Conservation (phyloP, 2,113 vertebrate species). For the Pterocles orientalis region DNA sequence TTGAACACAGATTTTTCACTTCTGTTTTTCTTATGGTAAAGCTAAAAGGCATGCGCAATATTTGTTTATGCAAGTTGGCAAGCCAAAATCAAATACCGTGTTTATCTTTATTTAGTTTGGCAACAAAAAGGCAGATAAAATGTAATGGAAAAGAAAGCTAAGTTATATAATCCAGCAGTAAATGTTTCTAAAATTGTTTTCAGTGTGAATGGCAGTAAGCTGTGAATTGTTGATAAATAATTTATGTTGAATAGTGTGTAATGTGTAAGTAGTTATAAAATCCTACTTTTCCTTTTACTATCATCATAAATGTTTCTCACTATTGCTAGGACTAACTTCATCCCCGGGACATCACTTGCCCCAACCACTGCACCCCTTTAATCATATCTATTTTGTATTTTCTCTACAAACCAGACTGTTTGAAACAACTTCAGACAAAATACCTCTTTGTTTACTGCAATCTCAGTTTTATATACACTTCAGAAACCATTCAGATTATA, state of each 20-base stretch:
- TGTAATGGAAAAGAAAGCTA: constrained; percentile 38
- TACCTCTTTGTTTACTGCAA: neutral
- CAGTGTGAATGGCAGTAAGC: neutral
- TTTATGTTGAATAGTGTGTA: neutral
- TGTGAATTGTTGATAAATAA: constrained; percentile 5
- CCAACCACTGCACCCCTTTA: neutral
- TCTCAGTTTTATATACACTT: neutral
- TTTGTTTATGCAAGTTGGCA: constrained; percentile 11
- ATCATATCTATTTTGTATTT: neutral
- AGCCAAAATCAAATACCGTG: neutral
- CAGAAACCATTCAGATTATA: constrained; percentile 16
- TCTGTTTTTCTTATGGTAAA: neutral
- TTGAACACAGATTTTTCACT: neutral
- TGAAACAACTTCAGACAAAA: neutral
- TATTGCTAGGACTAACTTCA: neutral
- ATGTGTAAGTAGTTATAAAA: constrained; percentile 6
- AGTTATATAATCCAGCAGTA: constrained; percentile 40
- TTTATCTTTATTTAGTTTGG: constrained; percentile 63
- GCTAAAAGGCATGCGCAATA: neutral
- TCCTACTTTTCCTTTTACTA: neutral
- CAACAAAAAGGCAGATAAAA: constrained; percentile 39
- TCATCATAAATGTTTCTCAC: neutral
- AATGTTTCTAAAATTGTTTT: constrained; percentile 39
- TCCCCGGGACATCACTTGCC: neutral
- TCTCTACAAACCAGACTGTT: neutral